Base-by-base conservation (phyloP, 2,797 vertebrate genomes). In the Ceryle rudis region DNA sequence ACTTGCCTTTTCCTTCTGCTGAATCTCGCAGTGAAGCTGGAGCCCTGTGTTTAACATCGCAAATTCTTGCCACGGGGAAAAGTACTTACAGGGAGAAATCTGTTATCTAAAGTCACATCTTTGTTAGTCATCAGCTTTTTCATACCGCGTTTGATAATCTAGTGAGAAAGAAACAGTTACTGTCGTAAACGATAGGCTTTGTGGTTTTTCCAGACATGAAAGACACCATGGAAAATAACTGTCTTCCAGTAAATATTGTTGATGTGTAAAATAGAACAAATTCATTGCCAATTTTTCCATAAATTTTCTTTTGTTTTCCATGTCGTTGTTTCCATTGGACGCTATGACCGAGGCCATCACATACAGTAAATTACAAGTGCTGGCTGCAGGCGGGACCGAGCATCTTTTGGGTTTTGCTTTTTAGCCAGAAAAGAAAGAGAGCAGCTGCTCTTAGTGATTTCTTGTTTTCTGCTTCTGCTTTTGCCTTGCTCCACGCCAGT, bases 201-300 rank as follows among this genome's bases (percentile, higher is more conserved):
- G 91, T 93, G 94, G 77, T 25, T 94, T 95, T 86, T 95, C 70
- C 87, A 91, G 92, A 77, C 80, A 85, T 65, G 82, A 94, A 96
- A 84, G 89, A 54, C 72, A 29, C 60, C 62, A 58, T 72, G 70
- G 91, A 94, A 96, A 95, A 93, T 65, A 18, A 55, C 85, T 62
- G 72, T 66, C 80, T 96, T 93, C 85, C 95, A 94, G 93, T 95
- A 95, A 93, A 93, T 84, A 84, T 55, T 79, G 77, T 75, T 1
- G 1, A 85, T 80, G 67, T 84, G 77, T 67, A 66, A 86, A 86
- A 90, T 77, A 55, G 33, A 88, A 64, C 55, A 90, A 86, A 88
- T 52, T 41, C 22, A 71, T 46, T 95, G 91, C 86, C 94, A 94
- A n/a, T 62, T 90, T 93, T 94, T 86, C 74, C 93, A 52, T 85